Evolutionary conservation across 2,888 invertebrate genomes (phyloP).

Genomic region (Drosophila koepferae): DNA sequence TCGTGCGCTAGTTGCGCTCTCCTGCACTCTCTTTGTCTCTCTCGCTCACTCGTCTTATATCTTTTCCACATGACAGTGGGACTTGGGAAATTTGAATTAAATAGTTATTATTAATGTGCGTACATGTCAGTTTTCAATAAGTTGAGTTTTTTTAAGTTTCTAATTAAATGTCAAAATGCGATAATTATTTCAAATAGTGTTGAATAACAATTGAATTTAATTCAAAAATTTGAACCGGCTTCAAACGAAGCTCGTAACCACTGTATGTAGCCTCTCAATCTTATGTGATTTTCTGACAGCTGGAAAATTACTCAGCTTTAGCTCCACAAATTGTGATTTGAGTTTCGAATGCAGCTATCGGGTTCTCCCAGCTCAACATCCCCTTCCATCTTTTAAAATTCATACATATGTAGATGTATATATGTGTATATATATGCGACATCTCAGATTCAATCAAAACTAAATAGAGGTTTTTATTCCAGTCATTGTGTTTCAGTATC

Average conservation of each 20-base stretch:
- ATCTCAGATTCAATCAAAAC: conserved; percentile 20
- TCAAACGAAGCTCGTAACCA: conserved; percentile 27
- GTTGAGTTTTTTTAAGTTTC: conserved; percentile 6
- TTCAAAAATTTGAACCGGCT: conserved; percentile 38
- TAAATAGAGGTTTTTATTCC: conserved; percentile 22
- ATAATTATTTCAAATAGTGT: not conserved
- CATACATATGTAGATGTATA: not conserved
- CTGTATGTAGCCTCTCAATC: conserved; percentile 50
- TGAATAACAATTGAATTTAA: not conserved
- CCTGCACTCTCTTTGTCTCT: not conserved
- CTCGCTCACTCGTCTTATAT: conserved; percentile 41
- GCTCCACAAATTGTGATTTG: conserved; percentile 40
- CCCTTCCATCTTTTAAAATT: conserved; percentile 2
- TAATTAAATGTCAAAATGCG: not conserved
- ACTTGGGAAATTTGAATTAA: conserved; percentile 38
- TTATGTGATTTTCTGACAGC: conserved; percentile 55
- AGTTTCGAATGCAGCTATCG: conserved; percentile 50
- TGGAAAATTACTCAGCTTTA: conserved; percentile 64
- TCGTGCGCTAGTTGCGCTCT: conserved; percentile 53
- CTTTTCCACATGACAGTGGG: conserved; percentile 58
- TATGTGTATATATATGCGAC: conserved; percentile 2
- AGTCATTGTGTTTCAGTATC: conserved; percentile 40
- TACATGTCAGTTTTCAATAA: not conserved
- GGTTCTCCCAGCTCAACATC: conserved; percentile 18
- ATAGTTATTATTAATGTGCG: conserved; percentile 29